Percentiles rank a stretch among this genome's conserved stretches.
phyloP scores from a whole-genome alignment of 2,888 invertebrate species.

The Apodemia zela region DNA sequence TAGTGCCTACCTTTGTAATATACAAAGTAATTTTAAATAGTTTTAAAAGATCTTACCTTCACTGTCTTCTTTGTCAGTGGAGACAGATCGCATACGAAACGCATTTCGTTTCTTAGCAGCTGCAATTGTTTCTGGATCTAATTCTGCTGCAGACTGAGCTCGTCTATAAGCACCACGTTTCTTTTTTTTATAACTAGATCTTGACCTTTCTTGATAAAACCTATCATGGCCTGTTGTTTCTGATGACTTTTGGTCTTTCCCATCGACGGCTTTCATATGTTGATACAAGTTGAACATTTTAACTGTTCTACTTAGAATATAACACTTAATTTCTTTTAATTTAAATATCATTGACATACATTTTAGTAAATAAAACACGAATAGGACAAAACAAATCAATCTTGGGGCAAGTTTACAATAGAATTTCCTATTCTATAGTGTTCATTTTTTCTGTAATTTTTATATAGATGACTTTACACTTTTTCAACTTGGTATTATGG shows the following conservation, averaged over 20 bases:
- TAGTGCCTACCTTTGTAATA: no score
- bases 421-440: background rate
- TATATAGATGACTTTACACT: background rate
- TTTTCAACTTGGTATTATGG: background rate
- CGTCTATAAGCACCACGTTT: constrained; percentile 82
- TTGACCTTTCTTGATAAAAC: constrained; percentile 85
- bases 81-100: constrained; percentile 82
- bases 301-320: constrained; percentile 20
- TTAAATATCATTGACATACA: constrained; percentile 21
- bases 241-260: constrained; percentile 72
- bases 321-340: constrained; percentile 20
- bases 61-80: constrained; percentile 82
- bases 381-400: background rate
- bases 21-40: no score
- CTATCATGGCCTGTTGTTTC: constrained; percentile 90
- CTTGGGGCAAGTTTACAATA: background rate
- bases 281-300: constrained; percentile 90
- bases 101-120: constrained; percentile 83
- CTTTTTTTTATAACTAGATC: constrained; percentile 72
- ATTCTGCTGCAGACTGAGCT: constrained; percentile 85
- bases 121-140: constrained; percentile 82
- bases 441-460: background rate
- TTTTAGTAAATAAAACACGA: no score
- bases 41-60: constrained; percentile 52
- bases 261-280: constrained; percentile 82